These are phyloP conservation scores for Chironomus riparius DNA, from an alignment of 2,888 invertebrate species.

Conservation along the genomic window DNA sequence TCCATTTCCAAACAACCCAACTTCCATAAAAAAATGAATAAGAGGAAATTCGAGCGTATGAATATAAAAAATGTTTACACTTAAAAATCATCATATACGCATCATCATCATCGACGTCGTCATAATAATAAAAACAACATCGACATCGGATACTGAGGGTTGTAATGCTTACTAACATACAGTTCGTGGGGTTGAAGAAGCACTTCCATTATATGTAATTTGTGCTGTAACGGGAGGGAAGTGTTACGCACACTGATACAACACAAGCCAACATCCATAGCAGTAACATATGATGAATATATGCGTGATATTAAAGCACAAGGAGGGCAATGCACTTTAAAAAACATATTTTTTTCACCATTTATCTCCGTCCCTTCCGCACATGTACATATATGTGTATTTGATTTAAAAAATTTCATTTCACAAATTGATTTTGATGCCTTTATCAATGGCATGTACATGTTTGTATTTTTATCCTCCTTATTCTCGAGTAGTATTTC, in stretches of 20 bases:
- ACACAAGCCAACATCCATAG: too few species aligned
- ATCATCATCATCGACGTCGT: background rate
- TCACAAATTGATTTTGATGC: slow-evolving; percentile 9
- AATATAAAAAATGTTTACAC: background rate
- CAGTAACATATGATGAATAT: background rate
- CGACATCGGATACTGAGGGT: background rate
- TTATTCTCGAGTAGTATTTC: too few species aligned
- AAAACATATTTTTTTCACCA: background rate
- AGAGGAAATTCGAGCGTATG: background rate
- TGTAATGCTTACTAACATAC: background rate
- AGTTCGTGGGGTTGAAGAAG: background rate
- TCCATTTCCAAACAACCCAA: too few species aligned
- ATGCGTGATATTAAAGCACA: background rate
- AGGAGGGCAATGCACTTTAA: background rate
- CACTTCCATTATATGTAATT: background rate
- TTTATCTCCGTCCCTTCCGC: background rate
- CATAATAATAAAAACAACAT: too few species aligned
- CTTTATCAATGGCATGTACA: background rate
- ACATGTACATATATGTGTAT: background rate
- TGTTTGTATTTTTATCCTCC: background rate
- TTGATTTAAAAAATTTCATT: background rate
- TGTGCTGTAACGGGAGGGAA: background rate
- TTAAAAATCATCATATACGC: background rate
- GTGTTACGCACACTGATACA: too few species aligned
- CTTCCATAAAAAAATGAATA: too few species aligned